A percentile compares a stretch with the other conserved stretches of the same genome.
Conservation (phyloP, 1,140 invertebrate species). For the Coelopa frigida region DNA sequence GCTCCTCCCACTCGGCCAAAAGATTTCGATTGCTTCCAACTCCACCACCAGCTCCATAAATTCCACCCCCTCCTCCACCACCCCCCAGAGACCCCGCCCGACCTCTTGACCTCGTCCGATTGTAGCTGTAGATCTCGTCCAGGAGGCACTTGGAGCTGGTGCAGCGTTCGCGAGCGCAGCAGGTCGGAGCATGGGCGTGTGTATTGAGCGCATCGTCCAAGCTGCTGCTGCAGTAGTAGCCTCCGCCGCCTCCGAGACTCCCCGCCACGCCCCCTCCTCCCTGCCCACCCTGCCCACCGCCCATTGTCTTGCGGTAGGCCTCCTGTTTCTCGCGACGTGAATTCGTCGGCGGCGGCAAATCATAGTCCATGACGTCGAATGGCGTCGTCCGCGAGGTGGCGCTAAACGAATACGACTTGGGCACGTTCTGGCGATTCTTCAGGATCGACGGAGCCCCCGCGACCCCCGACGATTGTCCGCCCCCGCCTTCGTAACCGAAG, state of each 20-base stretch:
- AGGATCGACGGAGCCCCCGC: conserved; percentile 22
- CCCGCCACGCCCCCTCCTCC: too few relatives aligned
- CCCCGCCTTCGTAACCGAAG: conserved; percentile 4
- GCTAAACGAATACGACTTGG: conserved; percentile 43
- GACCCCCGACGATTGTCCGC: conserved; percentile 2
- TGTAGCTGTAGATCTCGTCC: conserved; percentile 35
- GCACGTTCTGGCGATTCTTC: conserved; percentile 35
- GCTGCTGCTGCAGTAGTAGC: conserved; percentile 30
- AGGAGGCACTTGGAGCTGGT: conserved; percentile 39
- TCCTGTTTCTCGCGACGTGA: conserved; percentile 34
- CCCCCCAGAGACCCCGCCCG: conserved; percentile 8
- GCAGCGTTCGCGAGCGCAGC: conserved; percentile 38
- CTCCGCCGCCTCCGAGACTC: too few relatives aligned
- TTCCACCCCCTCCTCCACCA: conserved; percentile 14
- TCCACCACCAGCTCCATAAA: conserved; percentile 19
- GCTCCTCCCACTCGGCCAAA: conserved; percentile 33
- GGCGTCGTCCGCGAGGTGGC: conserved; percentile 38
- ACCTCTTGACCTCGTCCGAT: conserved; percentile 2
- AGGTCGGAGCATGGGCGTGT: conserved; percentile 14
- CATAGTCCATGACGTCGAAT: conserved; percentile 42
- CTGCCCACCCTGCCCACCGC: too few relatives aligned
- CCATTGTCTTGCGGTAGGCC: conserved; percentile 25
- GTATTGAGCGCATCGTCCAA: conserved; percentile 26
- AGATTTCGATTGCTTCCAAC: conserved; percentile 35
- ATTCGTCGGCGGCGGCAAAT: conserved; percentile 27